These are phyloP conservation scores for Bombus huntii DNA, from an alignment of 1,140 invertebrate genomes.

Conservation along the genomic window DNA sequence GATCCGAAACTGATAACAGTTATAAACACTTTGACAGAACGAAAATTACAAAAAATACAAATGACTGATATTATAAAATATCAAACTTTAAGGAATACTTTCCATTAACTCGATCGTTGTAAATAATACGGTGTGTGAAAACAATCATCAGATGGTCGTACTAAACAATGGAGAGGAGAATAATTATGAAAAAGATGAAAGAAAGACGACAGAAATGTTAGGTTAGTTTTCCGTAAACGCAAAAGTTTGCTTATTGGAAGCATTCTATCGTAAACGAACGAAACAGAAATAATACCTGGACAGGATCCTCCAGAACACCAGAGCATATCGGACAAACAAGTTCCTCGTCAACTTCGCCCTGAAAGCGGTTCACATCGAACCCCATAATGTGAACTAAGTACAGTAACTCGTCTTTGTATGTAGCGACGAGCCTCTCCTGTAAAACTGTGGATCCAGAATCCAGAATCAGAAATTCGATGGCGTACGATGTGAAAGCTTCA, in stretches of 20 bases:
- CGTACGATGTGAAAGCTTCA: constrained; percentile 45
- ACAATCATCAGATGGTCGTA: neutral
- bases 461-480: constrained; percentile 46
- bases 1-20: neutral
- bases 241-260: neutral
- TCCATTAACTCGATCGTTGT: neutral
- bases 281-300: constrained; percentile 87
- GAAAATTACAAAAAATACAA: constrained; percentile 11
- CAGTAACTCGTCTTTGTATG: constrained; percentile 30
- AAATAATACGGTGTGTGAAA: neutral
- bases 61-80: neutral
- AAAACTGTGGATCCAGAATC: constrained; percentile 37
- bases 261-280: neutral
- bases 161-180: neutral
- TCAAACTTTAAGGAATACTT: neutral
- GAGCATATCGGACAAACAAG: constrained; percentile 96
- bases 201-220: constrained; percentile 11
- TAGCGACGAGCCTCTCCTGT: constrained; percentile 33
- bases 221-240: constrained; percentile 34
- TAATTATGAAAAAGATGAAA: neutral
- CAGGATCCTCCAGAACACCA: constrained; percentile 93
- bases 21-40: constrained; percentile 13
- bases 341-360: constrained; percentile 96
- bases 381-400: constrained; percentile 86
- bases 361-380: constrained; percentile 93